phyloP scores from a whole-genome alignment of 2,888 invertebrate genomes.

The Busseola fusca region DNA sequence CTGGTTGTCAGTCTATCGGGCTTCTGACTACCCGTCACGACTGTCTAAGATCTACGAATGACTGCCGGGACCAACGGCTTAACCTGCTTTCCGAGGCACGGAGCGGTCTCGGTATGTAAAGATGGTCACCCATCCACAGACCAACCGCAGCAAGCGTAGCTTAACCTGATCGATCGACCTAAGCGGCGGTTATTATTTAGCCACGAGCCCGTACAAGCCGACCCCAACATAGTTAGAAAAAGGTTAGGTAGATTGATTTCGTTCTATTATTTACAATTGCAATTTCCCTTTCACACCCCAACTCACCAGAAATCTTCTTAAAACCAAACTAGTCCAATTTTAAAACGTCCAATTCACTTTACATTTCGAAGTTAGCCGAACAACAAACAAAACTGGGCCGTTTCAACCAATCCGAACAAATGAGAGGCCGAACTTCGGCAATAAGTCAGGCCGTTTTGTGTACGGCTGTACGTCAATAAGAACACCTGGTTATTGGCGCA shows the following conservation, averaged over 20 bases:
- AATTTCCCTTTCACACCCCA: conserved; percentile 3
- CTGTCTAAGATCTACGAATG: too few relatives aligned
- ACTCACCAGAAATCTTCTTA: conserved; percentile 15
- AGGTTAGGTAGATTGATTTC: background rate
- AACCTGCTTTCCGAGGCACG: too few relatives aligned
- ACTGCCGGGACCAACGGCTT: too few relatives aligned
- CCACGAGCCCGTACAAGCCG: too few relatives aligned
- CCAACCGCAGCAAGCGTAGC: too few relatives aligned
- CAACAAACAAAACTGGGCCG: conserved; percentile 35
- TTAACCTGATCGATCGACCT: too few relatives aligned
- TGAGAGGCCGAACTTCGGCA: conserved; percentile 54
- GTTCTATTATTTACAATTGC: background rate
- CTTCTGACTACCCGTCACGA: too few relatives aligned
- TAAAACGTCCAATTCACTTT: conserved; percentile 46
- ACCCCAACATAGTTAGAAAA: background rate
- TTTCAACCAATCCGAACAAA: conserved; percentile 44
- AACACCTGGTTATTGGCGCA: conserved; percentile 43
- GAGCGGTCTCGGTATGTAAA: too few relatives aligned
- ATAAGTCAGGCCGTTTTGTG: conserved; percentile 56
- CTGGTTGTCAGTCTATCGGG: too few relatives aligned
- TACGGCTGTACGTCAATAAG: conserved; percentile 45
- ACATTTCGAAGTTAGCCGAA: conserved; percentile 38
- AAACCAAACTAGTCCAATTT: conserved; percentile 18
- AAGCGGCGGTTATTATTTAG: too few relatives aligned
- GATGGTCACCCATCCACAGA: too few relatives aligned